phyloP scores from a whole-genome alignment of 2,113 vertebrate species.

The Lathamus discolor region DNA sequence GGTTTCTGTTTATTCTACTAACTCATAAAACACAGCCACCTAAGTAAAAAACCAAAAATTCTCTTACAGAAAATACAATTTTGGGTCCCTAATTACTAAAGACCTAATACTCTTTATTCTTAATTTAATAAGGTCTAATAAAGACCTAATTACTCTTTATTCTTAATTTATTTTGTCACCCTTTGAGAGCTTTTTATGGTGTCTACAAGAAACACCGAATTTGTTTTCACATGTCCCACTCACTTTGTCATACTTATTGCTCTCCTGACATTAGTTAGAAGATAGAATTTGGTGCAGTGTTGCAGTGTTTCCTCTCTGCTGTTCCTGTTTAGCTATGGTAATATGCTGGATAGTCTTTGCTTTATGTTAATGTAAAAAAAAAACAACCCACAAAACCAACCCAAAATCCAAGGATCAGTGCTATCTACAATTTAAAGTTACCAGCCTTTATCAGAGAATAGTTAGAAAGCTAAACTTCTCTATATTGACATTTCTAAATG shows the following conservation, averaged over 20 bases:
- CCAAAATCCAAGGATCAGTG: background rate
- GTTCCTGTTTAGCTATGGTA: background rate
- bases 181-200: background rate
- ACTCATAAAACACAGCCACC: background rate
- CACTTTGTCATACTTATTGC: background rate
- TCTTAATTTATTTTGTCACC: background rate
- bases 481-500: background rate
- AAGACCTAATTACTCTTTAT: background rate
- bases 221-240: background rate
- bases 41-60: background rate
- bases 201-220: background rate
- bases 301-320: background rate
- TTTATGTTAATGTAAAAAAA: background rate
- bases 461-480: background rate
- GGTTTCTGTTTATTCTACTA: background rate
- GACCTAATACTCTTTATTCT: too few species aligned
- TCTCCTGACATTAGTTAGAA: background rate
- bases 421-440: background rate
- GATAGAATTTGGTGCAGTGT: background rate
- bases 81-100: too few species aligned
- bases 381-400: accelerated
- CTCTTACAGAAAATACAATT: background rate
- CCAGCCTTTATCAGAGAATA: background rate
- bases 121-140: too few species aligned
- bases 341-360: background rate